Evolutionary conservation across 2,113 vertebrate genomes (phyloP).

Genomic region (Psettodes erumei): DNA sequence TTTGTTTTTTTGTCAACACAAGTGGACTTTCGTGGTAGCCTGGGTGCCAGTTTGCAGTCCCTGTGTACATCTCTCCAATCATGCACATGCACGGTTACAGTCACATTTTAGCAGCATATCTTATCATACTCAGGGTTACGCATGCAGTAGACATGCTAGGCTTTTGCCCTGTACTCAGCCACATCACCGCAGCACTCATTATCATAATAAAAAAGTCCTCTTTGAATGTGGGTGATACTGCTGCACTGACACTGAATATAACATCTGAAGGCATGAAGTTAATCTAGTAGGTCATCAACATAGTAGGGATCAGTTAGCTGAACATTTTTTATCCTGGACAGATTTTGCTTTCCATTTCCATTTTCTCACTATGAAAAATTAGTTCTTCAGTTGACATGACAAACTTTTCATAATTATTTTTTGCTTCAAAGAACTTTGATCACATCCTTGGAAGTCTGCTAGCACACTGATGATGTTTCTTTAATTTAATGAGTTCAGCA

Average conservation of each 20-base stretch:
- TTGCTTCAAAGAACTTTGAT: too few species aligned
- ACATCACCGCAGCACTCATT: neutral
- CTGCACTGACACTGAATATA: neutral
- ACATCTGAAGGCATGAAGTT: neutral
- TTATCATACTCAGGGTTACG: neutral
- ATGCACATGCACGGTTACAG: neutral
- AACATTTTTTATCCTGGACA: neutral
- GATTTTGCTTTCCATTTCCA: neutral
- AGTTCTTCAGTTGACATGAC: too few species aligned
- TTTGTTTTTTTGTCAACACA: neutral
- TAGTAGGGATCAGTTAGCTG: neutral
- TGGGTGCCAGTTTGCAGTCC: neutral
- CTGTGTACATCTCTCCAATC: neutral
- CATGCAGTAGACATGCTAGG: neutral
- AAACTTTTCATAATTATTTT: too few species aligned
- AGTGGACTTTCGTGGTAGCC: too few species aligned
- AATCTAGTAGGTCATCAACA: neutral
- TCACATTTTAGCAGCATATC: neutral
- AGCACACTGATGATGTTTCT: too few species aligned
- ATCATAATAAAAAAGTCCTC: neutral
- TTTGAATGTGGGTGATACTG: neutral
- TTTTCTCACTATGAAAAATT: too few species aligned
- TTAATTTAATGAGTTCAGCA: too few species aligned
- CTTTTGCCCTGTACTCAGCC: conserved; percentile 23
- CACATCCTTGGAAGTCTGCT: too few species aligned